phyloP scores from a whole-genome alignment of 92 coral and sea anemone species.

The Bergia sp. region DNA sequence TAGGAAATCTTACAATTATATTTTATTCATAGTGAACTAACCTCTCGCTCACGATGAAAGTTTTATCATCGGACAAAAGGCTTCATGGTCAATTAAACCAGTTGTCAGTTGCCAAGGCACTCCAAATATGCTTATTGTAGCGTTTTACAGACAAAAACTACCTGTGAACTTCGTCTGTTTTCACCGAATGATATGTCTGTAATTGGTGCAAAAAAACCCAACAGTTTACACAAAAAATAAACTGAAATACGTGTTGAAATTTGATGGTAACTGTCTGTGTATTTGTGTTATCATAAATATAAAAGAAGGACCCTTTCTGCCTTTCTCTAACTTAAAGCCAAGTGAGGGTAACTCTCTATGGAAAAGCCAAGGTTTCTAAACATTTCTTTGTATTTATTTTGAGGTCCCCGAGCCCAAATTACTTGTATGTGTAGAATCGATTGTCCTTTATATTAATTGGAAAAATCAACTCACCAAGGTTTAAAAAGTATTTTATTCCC shows the following conservation, averaged over 20 bases:
- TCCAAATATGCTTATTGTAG: background rate
- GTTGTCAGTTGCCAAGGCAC: background rate
- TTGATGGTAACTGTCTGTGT: background rate
- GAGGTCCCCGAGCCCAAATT: background rate
- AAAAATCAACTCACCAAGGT: background rate
- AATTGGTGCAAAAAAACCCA: background rate
- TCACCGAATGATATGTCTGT: background rate
- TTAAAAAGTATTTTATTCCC: too few relatives aligned
- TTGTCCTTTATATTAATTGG: background rate
- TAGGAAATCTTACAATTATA: background rate
- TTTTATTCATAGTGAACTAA: slow-evolving; percentile 35
- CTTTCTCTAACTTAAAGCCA: too few relatives aligned
- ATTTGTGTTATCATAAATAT: background rate
- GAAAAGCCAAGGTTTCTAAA: background rate
- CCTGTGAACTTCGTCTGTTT: slow-evolving; percentile 13
- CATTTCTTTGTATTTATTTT: background rate
- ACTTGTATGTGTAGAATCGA: too few relatives aligned
- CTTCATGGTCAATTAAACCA: slow-evolving; percentile 6
- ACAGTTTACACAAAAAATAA: background rate
- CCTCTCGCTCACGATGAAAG: background rate
- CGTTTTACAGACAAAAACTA: slow-evolving; percentile 3
- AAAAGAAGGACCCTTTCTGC: too few relatives aligned
- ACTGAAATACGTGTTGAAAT: background rate
- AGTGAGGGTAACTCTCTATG: background rate
- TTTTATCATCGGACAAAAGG: slow-evolving; percentile 44